phyloP scores from a whole-genome alignment of 92 coral and sea anemone genomes.

The Parazoanthus atlanticus region DNA sequence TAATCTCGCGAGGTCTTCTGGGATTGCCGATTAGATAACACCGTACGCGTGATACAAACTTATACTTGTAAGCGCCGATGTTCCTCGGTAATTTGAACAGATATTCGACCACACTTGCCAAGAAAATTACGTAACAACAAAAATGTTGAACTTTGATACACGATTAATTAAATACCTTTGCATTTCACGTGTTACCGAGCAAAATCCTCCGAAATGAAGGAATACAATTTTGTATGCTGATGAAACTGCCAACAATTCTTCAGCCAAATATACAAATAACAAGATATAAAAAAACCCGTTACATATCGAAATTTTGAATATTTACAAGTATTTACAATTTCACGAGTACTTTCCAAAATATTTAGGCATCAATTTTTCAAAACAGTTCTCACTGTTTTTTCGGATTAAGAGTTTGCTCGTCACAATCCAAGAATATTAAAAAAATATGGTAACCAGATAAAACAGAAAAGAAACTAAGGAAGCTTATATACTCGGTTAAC shows the following conservation, averaged over 20 bases:
- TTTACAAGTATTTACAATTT: conserved; percentile 26
- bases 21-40: too few relatives aligned
- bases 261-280: conserved; percentile 35
- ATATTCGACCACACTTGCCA: background rate
- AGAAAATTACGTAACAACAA: background rate
- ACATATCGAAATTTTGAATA: background rate
- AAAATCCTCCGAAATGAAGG: conserved; percentile 34
- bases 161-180: conserved; percentile 7
- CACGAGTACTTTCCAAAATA: background rate
- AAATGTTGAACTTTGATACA: background rate
- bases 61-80: too few relatives aligned
- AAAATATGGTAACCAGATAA: too few relatives aligned
- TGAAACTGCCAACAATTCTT: conserved; percentile 3
- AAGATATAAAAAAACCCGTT: conserved; percentile 16
- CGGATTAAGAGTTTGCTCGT: background rate
- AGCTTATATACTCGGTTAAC: too few relatives aligned
- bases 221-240: conserved; percentile 6
- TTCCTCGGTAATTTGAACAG: background rate
- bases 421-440: too few relatives aligned
- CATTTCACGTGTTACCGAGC: background rate
- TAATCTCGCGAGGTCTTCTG: too few relatives aligned
- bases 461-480: too few relatives aligned
- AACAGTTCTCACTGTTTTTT: background rate
- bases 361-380: background rate
- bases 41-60: too few relatives aligned